A percentile compares a stretch with the other conserved stretches of the same genome.
These are phyloP conservation scores for Papilio polyxenes DNA, from an alignment of 1,140 invertebrate genomes.

Conservation along the genomic window DNA sequence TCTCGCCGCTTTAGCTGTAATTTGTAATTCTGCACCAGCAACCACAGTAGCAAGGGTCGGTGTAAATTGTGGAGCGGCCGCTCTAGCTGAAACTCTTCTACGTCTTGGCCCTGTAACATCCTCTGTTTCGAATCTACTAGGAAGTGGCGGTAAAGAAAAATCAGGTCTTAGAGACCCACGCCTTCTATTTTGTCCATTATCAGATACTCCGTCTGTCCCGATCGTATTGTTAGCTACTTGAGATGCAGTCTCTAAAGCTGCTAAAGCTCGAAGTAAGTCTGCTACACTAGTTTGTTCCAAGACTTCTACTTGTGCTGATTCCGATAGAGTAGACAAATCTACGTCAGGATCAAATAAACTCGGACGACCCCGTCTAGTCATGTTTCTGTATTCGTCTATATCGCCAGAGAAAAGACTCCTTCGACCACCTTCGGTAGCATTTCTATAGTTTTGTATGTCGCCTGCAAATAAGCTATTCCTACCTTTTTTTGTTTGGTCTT, in stretches of 20 bases:
- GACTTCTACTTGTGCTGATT: slow-evolving; percentile 82
- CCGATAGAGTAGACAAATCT: slow-evolving; percentile 68
- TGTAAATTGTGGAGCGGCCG: slow-evolving; percentile 73
- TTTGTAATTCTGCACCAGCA: slow-evolving; percentile 72
- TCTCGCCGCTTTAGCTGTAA: slow-evolving; percentile 71
- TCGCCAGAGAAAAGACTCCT: slow-evolving; percentile 64
- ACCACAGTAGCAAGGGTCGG: slow-evolving; percentile 74
- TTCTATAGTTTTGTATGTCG: slow-evolving; percentile 57
- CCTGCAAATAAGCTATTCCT: slow-evolving; percentile 73
- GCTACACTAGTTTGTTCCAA: slow-evolving; percentile 89
- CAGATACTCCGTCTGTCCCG: background rate
- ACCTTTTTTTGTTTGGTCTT: slow-evolving; percentile 69
- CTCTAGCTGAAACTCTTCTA: slow-evolving; percentile 66
- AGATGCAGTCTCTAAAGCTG: slow-evolving; percentile 79
- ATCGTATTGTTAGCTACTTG: slow-evolving; percentile 38
- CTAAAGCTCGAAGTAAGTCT: slow-evolving; percentile 86
- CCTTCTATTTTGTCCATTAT: slow-evolving; percentile 45
- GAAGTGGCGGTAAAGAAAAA: slow-evolving; percentile 51
- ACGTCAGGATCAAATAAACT: slow-evolving; percentile 81
- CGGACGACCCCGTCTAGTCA: slow-evolving; percentile 69
- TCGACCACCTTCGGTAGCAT: slow-evolving; percentile 48
- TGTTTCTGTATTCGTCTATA: slow-evolving; percentile 67
- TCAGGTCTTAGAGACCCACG: slow-evolving; percentile 64
- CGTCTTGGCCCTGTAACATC: slow-evolving; percentile 65
- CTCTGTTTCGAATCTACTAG: slow-evolving; percentile 52